Conservation (phyloP, 2,113 vertebrate genomes). For the Myodes glareolus region DNA sequence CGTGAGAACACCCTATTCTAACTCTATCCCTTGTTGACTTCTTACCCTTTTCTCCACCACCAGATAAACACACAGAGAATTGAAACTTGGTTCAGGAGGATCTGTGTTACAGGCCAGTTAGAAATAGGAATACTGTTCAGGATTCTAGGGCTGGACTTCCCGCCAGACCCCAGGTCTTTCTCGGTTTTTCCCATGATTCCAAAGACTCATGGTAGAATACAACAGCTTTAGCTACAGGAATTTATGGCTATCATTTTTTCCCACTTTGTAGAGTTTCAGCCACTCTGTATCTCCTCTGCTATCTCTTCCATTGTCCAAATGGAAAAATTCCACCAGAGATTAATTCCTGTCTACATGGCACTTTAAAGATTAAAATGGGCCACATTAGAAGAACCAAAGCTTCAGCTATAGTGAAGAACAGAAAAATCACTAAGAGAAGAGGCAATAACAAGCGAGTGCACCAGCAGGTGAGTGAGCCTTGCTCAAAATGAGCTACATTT, state of each 20-base stretch:
- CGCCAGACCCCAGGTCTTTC: conserved; percentile 48
- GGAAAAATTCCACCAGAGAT: conserved; percentile 78
- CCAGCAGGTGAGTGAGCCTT: conserved; percentile 58
- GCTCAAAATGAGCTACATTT: conserved; percentile 17
- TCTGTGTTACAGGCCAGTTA: neutral
- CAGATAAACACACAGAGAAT: neutral
- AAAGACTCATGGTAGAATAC: neutral
- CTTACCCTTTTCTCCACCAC: neutral
- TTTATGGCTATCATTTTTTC: neutral
- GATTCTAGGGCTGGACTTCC: conserved; percentile 38
- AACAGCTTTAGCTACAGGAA: neutral
- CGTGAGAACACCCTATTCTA: neutral
- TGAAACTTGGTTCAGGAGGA: neutral
- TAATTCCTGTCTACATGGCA: conserved; percentile 71
- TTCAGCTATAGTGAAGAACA: conserved; percentile 58
- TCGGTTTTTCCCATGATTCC: neutral
- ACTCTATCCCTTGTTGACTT: neutral
- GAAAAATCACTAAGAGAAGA: conserved; percentile 65
- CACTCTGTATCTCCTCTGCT: conserved; percentile 41
- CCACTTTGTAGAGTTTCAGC: conserved; percentile 29
- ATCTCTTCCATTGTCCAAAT: conserved; percentile 72
- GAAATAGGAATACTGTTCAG: neutral
- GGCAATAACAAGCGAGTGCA: conserved; percentile 57
- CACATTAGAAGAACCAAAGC: conserved; percentile 55
- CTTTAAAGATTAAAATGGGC: conserved; percentile 79